Evolutionary conservation across 2,888 invertebrate species (phyloP), one percentile per base, ranked within the genome.

Genomic region (Lymantria monacha): DNA sequence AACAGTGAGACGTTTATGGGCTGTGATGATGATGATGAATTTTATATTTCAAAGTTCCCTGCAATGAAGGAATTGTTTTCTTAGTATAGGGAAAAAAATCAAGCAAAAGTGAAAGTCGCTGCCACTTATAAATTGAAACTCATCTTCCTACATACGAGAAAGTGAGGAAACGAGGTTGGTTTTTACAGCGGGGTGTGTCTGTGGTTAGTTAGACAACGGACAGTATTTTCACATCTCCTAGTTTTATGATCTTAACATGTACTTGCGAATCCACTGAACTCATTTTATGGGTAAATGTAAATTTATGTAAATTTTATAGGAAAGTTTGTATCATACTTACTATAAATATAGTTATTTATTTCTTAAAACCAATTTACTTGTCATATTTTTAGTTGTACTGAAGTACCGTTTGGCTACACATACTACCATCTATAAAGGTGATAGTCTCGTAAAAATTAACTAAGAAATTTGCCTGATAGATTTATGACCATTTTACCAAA

Each of bases 171-270:
- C 67, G 12, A 49, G 69, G 57, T 66, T 62, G 67, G 72, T 77
- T 80, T 77, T 81, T 77, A 79, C 76, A 63, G 61, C 68, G 55
- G 76, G 80, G 80, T 74, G 81, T 72, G 80, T 64, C 80, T 76
- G 78, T 59, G 74, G 77, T 73, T 70, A 66, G 49, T 53, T 51
- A 62, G 54, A 66, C 54, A 58, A 51, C 51, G 33, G 47, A 58
- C 52, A 69, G 54, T 54, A 67, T 71, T 77, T 76, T 76, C 77
- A 74, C 79, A 73, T 74, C 57, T 57, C 42, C 58, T 52, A 43
- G 58, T 62, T 69, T 69, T 64, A 56, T 13, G 42, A 43, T n/a
- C 9, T 38, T 42, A 13, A 42, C 12, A 33, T 42, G n/a, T 46
- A 42, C 30, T 41, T 44, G 38, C 11, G 13, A 42, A 42, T 15